phyloP scores from a whole-genome alignment of 2,113 vertebrate species.

The Melanotaenia duboulayi region DNA sequence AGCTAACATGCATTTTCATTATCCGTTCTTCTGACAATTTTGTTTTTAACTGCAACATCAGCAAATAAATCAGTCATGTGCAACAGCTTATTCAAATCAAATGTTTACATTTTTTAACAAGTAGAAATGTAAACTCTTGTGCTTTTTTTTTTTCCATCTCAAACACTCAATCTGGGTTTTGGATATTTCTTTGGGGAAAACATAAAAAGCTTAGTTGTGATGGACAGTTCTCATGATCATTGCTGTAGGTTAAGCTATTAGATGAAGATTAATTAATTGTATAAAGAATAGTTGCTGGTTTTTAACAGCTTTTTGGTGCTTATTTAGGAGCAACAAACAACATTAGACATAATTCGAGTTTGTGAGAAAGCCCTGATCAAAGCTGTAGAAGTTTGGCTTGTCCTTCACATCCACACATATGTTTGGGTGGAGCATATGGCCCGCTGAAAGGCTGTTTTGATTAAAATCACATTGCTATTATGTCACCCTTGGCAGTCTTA shows the following conservation, averaged over 20 bases:
- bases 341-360: not conserved
- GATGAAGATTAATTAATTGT: not conserved
- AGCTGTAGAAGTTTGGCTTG: slow-evolving; percentile 20
- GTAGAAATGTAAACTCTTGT: not conserved
- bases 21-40: not conserved
- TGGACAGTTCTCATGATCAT: not conserved
- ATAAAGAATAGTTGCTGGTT: too few relatives aligned
- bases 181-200: too few relatives aligned
- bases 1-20: not conserved
- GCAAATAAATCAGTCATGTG: not conserved
- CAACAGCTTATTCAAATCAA: too few relatives aligned
- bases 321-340: not conserved
- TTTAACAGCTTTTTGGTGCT: not conserved
- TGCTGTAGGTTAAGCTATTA: not conserved
- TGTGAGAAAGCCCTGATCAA: slow-evolving; percentile 12
- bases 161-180: too few relatives aligned
- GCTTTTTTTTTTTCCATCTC: slow-evolving; percentile 4
- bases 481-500: slow-evolving; percentile 79
- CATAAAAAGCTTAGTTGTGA: not conserved
- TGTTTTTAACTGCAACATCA: not conserved
- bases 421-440: slow-evolving; percentile 60
- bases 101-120: not conserved
- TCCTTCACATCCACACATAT: slow-evolving; percentile 50
- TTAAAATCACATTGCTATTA: slow-evolving; percentile 83
- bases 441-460: slow-evolving; percentile 77